A percentile compares a stretch with the other conserved stretches of the same genome.
These are phyloP conservation scores for Pterocles orientalis DNA, from an alignment of 2,113 vertebrate genomes.

Conservation along the genomic window DNA sequence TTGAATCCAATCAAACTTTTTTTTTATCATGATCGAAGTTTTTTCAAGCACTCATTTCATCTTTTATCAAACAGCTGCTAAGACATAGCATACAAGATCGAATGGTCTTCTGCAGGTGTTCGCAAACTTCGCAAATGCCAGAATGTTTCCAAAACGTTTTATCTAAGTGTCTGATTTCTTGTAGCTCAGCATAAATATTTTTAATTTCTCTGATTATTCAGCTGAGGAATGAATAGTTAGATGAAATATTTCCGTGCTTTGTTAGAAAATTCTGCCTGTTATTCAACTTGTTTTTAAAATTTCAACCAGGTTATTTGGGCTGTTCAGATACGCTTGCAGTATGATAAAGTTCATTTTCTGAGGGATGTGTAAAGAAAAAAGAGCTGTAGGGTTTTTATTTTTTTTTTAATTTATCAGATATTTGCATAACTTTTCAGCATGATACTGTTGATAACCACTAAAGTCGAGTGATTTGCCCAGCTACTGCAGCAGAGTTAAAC, in stretches of 20 bases:
- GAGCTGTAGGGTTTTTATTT: constrained; percentile 51
- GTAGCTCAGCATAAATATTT: constrained; percentile 38
- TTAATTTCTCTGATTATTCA: constrained; percentile 67
- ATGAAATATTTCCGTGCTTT: constrained; percentile 55
- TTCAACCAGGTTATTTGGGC: constrained; percentile 50
- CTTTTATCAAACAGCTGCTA: constrained; percentile 68
- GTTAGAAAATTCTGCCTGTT: constrained; percentile 63
- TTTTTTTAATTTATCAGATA: constrained; percentile 57
- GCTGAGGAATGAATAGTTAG: constrained; percentile 58
- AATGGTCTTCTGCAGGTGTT: constrained; percentile 34
- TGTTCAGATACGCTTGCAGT: constrained; percentile 44
- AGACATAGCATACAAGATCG: constrained; percentile 46
- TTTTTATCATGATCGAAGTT: constrained; percentile 60
- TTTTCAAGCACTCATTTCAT: constrained; percentile 63
- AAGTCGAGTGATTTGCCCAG: constrained; percentile 46
- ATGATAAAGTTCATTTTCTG: constrained; percentile 44
- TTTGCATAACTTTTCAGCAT: constrained; percentile 53
- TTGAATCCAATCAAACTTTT: constrained; percentile 68
- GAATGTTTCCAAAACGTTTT: constrained; percentile 58
- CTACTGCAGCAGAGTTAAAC: constrained; percentile 49
- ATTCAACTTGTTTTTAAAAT: constrained; percentile 37
- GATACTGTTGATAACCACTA: constrained; percentile 79
- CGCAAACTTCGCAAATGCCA: constrained; percentile 44
- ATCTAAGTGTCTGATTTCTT: constrained; percentile 48
- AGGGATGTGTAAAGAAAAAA: constrained; percentile 57